phyloP scores from a whole-genome alignment of 1,140 invertebrate genomes.

The Listronotus oregonensis region DNA sequence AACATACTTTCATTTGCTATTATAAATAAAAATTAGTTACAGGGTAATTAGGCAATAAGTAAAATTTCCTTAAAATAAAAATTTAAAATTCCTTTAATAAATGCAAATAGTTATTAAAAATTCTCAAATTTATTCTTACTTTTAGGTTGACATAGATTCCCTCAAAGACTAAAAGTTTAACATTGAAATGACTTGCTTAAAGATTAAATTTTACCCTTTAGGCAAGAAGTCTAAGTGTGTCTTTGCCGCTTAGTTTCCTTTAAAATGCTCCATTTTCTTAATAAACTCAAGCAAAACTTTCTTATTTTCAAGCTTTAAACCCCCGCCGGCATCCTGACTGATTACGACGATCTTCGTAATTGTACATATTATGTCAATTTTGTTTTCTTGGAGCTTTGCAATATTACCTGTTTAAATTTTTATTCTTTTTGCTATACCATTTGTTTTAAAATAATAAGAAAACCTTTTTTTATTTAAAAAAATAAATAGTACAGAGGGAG shows the following conservation, averaged over 20 bases:
- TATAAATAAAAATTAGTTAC: too few species aligned
- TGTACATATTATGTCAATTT: slow-evolving; percentile 3
- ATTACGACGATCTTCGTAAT: neutral
- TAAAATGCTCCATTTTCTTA: slow-evolving; percentile 5
- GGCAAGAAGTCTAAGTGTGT: slow-evolving; percentile 9
- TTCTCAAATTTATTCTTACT: too few species aligned
- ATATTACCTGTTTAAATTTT: too few species aligned
- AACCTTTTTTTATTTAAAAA: too few species aligned
- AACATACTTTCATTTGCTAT: too few species aligned
- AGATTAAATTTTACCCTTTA: slow-evolving; percentile 17
- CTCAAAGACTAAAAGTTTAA: slow-evolving; percentile 7
- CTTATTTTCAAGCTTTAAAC: neutral
- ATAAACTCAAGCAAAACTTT: slow-evolving; percentile 9
- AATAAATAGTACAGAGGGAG: too few species aligned
- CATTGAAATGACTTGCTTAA: neutral
- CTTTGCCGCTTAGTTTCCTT: neutral
- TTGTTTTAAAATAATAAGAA: too few species aligned
- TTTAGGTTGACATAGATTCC: neutral
- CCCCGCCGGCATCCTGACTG: neutral
- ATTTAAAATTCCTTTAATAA: too few species aligned
- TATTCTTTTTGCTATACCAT: too few species aligned
- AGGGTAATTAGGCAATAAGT: too few species aligned
- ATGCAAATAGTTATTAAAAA: too few species aligned
- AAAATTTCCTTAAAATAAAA: too few species aligned
- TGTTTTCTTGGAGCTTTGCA: neutral